Evolutionary conservation across 2,888 invertebrate genomes (phyloP).

Genomic region (Crocallis elinguaria): DNA sequence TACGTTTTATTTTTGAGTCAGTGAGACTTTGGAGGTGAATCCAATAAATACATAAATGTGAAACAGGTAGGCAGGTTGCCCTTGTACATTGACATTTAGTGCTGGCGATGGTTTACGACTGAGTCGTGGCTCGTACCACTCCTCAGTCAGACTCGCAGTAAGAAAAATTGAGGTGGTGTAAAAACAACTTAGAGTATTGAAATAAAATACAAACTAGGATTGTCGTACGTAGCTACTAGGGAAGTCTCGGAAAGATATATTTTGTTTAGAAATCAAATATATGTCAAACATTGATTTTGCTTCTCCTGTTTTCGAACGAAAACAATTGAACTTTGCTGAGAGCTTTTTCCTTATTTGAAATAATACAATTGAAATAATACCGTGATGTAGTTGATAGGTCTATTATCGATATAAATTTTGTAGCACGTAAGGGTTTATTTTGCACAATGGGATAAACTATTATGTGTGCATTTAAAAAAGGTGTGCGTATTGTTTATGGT

Average conservation of each 20-base stretch:
- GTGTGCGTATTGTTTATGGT: no score
- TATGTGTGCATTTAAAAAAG: no score
- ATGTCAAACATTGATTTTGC: no score
- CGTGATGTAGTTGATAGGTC: no score
- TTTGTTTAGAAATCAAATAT: neutral
- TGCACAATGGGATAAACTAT: no score
- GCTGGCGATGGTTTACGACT: slow-evolving; percentile 65
- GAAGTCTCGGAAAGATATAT: neutral
- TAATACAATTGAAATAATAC: no score
- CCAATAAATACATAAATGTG: slow-evolving; percentile 20
- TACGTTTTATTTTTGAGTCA: slow-evolving; percentile 29
- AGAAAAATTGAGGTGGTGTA: slow-evolving; percentile 13
- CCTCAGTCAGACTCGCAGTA: slow-evolving; percentile 26
- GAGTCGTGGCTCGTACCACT: slow-evolving; percentile 36
- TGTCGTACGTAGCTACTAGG: neutral
- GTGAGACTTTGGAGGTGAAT: slow-evolving; percentile 16
- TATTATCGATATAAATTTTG: no score
- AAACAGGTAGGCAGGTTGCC: slow-evolving; percentile 29
- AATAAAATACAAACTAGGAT: neutral
- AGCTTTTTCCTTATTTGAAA: no score
- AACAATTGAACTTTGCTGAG: no score
- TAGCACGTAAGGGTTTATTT: no score
- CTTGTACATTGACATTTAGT: slow-evolving; percentile 74
- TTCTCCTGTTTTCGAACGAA: no score
- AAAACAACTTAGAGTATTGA: slow-evolving; percentile 1